phyloP scores from a whole-genome alignment of 2,113 vertebrate species.

The Rhinichthys klamathensis region DNA sequence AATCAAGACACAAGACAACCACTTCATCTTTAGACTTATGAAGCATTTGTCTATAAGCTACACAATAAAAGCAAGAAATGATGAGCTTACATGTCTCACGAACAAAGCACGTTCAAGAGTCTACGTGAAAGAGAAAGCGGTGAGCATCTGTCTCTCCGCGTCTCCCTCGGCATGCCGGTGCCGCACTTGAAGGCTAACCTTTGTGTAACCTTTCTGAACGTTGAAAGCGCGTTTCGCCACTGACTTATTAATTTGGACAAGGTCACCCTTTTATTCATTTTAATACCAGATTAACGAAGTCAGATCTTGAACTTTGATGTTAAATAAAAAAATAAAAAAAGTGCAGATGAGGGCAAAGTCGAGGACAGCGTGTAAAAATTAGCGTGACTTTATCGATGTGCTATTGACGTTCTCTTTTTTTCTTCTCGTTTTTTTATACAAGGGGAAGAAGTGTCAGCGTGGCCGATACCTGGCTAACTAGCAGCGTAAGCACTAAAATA shows the following conservation, averaged over 20 bases:
- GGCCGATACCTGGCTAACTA: slow-evolving; percentile 43
- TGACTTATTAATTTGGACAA: slow-evolving; percentile 68
- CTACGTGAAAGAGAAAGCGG: slow-evolving; percentile 11
- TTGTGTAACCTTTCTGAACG: slow-evolving; percentile 63
- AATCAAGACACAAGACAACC: not conserved
- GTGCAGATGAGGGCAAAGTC: slow-evolving; percentile 58
- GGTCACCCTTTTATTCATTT: slow-evolving; percentile 63
- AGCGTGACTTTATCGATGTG: slow-evolving; percentile 52
- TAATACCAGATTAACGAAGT: slow-evolving; percentile 63
- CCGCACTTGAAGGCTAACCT: slow-evolving; percentile 61
- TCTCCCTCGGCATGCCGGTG: not conserved
- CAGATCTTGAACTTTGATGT: slow-evolving; percentile 65
- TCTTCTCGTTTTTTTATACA: slow-evolving; percentile 36
- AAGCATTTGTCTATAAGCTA: slow-evolving; percentile 2
- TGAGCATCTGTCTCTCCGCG: slow-evolving; percentile 14
- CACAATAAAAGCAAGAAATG: not conserved
- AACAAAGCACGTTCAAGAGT: slow-evolving; percentile 1
- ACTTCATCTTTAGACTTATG: not conserved
- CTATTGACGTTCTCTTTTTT: slow-evolving; percentile 60
- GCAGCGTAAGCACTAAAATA: slow-evolving; percentile 57
- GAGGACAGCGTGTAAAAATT: slow-evolving; percentile 55
- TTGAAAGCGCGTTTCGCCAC: slow-evolving; percentile 65
- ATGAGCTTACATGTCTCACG: not conserved
- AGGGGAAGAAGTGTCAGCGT: slow-evolving; percentile 48
- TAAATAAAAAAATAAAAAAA: slow-evolving; percentile 48